Percentiles rank a stretch among this genome's conserved stretches.
Conservation (phyloP, 2,888 invertebrate genomes). For the Crossocerus cetratus region DNA sequence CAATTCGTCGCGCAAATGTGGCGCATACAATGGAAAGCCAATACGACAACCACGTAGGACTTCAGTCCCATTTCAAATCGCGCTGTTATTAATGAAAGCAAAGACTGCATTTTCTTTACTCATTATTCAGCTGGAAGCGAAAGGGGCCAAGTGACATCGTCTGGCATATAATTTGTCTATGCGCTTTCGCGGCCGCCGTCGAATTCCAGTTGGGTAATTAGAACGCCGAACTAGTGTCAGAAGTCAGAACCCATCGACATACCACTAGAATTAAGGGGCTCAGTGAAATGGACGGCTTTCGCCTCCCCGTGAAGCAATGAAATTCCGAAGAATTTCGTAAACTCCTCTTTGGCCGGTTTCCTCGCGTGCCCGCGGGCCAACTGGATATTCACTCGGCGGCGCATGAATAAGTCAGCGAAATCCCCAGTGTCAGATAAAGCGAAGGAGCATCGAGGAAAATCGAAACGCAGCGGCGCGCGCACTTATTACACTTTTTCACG, state of each 20-base stretch:
- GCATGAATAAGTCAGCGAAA: slow-evolving; percentile 28
- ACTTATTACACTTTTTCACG: slow-evolving; percentile 40
- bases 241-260: slow-evolving; percentile 7
- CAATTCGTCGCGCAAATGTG: too few species aligned
- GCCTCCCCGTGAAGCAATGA: slow-evolving; percentile 20
- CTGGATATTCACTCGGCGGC: slow-evolving; percentile 2
- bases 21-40: too few species aligned
- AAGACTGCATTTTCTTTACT: too few species aligned
- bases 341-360: slow-evolving; percentile 21
- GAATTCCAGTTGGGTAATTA: slow-evolving; percentile 35
- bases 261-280: background rate
- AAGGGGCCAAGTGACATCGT: too few species aligned
- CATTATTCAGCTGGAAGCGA: too few species aligned
- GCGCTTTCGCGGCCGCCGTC: background rate
- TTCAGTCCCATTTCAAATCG: too few species aligned
- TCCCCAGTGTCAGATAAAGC: slow-evolving; percentile 30
- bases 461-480: slow-evolving; percentile 10
- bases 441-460: slow-evolving; percentile 7
- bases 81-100: too few species aligned
- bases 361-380: slow-evolving; percentile 9
- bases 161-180: background rate
- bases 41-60: too few species aligned
- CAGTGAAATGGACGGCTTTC: slow-evolving; percentile 6
- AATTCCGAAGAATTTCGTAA: slow-evolving; percentile 31
- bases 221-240: slow-evolving; percentile 21